Percentiles rank a stretch among this genome's conserved stretches.
These are phyloP conservation scores for Calidris pugnax DNA, from an alignment of 2,113 vertebrate genomes.

Conservation along the genomic window DNA sequence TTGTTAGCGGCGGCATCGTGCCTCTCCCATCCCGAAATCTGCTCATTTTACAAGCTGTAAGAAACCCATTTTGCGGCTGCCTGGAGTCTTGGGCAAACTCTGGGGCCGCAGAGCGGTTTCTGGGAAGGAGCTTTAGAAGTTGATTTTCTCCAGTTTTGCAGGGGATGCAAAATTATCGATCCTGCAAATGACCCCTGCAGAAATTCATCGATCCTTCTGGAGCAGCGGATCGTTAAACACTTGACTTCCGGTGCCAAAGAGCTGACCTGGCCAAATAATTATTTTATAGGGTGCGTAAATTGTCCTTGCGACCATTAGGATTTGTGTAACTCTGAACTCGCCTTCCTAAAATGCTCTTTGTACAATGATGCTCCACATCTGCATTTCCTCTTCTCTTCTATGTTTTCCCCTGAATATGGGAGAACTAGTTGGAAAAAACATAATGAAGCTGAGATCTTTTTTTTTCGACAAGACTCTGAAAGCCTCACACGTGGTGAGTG, in stretches of 20 bases:
- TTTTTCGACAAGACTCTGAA: not conserved
- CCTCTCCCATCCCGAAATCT: not conserved
- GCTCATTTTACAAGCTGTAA: not conserved
- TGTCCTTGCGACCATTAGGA: not conserved
- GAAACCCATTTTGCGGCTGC: not conserved
- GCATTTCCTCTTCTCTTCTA: not conserved
- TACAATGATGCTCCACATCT: not conserved
- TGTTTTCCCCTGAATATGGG: not conserved
- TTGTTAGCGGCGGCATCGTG: not conserved
- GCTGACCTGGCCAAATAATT: slow-evolving; percentile 51
- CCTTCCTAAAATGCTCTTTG: not conserved
- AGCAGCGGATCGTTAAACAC: slow-evolving; percentile 61
- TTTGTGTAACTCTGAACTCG: not conserved
- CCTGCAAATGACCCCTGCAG: slow-evolving; percentile 64
- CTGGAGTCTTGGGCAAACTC: not conserved
- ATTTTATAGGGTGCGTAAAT: not conserved
- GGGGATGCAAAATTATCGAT: slow-evolving; percentile 64
- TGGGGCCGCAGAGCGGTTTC: not conserved
- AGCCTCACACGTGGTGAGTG: not conserved
- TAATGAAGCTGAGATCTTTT: not conserved
- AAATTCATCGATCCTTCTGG: slow-evolving; percentile 69
- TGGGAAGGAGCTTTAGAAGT: slow-evolving; percentile 57
- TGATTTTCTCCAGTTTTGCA: slow-evolving; percentile 57
- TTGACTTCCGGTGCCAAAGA: slow-evolving; percentile 64
- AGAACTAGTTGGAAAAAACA: not conserved